These are phyloP conservation scores for Andrena minutula DNA, from an alignment of 2,888 invertebrate species.

Conservation along the genomic window DNA sequence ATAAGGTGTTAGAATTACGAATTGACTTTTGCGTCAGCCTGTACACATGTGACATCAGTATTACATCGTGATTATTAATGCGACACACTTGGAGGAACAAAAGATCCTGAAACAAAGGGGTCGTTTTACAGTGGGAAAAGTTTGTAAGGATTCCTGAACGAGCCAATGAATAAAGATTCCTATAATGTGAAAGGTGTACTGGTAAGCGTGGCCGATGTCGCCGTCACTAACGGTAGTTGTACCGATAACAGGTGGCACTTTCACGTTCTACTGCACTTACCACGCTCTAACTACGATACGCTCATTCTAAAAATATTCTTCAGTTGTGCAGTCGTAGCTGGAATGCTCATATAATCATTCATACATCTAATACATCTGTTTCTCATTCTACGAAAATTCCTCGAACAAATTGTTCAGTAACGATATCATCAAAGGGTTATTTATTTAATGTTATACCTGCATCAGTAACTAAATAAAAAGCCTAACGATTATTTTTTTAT, in stretches of 20 bases:
- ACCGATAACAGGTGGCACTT: conserved; percentile 53
- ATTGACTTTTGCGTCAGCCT: too few species aligned
- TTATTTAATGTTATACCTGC: too few species aligned
- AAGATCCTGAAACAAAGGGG: too few species aligned
- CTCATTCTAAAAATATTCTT: conserved; percentile 31
- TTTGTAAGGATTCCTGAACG: neutral
- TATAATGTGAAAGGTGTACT: neutral
- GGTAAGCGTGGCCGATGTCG: conserved; percentile 14
- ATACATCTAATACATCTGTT: neutral
- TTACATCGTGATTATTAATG: too few species aligned
- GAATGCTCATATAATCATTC: neutral
- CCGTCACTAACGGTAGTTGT: conserved; percentile 41
- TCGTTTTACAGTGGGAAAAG: neutral
- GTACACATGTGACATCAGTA: too few species aligned
- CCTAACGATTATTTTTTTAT: too few species aligned
- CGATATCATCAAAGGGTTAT: too few species aligned
- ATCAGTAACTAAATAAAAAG: too few species aligned
- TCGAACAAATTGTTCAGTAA: too few species aligned
- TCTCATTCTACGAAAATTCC: too few species aligned
- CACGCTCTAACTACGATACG: conserved; percentile 20
- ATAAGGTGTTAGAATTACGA: too few species aligned
- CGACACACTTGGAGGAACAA: too few species aligned
- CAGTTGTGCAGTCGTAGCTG: neutral
- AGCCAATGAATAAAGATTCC: neutral
- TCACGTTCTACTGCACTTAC: conserved; percentile 30